Evolutionary conservation across 2,888 invertebrate genomes (phyloP), one percentile per base, ranked within the genome.

Genomic region (Stratiomys singularior): DNA sequence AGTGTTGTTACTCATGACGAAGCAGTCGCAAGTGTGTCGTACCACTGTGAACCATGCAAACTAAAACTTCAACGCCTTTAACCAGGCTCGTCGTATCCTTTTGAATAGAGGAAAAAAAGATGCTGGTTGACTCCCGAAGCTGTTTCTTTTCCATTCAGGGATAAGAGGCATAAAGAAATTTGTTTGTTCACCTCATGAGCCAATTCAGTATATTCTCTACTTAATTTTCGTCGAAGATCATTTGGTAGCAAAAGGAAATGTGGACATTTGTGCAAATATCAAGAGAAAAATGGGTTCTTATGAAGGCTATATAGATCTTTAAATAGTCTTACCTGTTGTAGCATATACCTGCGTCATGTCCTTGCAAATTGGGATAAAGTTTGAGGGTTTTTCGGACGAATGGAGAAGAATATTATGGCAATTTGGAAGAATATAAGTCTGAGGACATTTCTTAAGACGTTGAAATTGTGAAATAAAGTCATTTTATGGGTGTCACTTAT

Each of bases 171-270:
- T 9, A 52, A 52, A 52, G 4, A 52, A 52, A n/a, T 52, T 52
- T 52, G 52, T 18, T 52, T 52, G 52, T 52, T 52, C 18, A 52
- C 52, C 52, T 13, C 52, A 9, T 0, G 71, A 71, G 13, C 25
- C 23, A 46, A 52, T n/a, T 13, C 47, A 71, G 23, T 71, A 71
- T 71, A 27, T 71, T 25, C 27, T 25, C 71, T 23, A 71, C 71
- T 71, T 71, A 71, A 71, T 71, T 71, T 71, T 52, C 23, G 71
- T 47, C 9, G 71, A 27, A 71, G 71, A 71, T 71, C 71, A 71
- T 71, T 47, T 71, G 25, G 27, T 25, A 9, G n/a, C 46, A 47
- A 47, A 52, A 71, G 28, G n/a, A 47, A 27, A 71, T 47, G 46
- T 47, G 27, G 47, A 52, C 52, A 71, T n/a, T 71, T 47, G 47